These are phyloP conservation scores for Leucosticte australis DNA, from an alignment of 2,113 vertebrate genomes.

Conservation along the genomic window DNA sequence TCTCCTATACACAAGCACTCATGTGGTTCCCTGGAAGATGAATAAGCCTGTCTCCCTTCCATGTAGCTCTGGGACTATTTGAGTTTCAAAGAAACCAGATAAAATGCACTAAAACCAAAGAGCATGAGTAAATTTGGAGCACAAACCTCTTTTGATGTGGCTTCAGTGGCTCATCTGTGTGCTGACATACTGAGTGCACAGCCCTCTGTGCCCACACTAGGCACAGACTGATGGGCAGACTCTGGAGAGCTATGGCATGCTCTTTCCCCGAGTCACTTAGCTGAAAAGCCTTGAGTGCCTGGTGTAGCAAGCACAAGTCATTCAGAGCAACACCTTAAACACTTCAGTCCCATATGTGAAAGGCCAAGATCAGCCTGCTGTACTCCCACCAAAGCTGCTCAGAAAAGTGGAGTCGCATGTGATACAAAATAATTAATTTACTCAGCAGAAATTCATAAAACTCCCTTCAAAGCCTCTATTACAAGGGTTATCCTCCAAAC, in stretches of 20 bases:
- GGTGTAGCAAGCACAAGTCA: not conserved
- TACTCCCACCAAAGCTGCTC: not conserved
- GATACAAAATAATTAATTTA: not conserved
- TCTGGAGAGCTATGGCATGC: rapidly evolving
- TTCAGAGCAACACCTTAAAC: not conserved
- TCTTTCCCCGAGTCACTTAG: not conserved
- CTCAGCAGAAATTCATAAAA: not conserved
- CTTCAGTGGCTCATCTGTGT: not conserved
- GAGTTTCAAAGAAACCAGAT: not conserved
- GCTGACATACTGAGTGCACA: not conserved
- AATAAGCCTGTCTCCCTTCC: not conserved
- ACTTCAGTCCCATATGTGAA: not conserved
- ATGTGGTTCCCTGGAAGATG: not conserved
- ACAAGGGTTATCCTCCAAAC: not conserved
- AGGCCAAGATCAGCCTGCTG: not conserved
- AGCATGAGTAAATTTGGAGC: not conserved
- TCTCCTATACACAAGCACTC: not conserved
- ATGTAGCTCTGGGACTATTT: not conserved
- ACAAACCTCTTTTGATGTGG: not conserved
- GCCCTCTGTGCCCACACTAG: not conserved
- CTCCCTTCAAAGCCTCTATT: not conserved
- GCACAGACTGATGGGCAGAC: not conserved
- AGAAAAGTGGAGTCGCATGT: rapidly evolving
- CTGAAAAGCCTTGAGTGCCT: not conserved
- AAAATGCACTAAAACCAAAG: not conserved